Evolutionary conservation across 2,113 vertebrate species (phyloP), one percentile per base, ranked within the genome.

Genomic region (Scopus umbretta): DNA sequence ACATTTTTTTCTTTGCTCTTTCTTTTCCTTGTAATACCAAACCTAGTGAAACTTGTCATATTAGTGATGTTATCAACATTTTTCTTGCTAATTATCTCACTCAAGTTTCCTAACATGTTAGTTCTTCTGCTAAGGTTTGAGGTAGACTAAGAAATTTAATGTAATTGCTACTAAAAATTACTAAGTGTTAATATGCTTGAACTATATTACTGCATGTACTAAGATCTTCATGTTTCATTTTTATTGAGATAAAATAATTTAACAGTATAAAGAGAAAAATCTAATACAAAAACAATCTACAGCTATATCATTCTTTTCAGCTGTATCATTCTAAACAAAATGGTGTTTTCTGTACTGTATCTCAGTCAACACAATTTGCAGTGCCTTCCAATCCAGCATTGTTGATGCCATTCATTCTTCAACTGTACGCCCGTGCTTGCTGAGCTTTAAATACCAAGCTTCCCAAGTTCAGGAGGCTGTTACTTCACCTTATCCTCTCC

Each of bases 201-300:
- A 34, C n/a, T 79, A 38, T n/a, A 42, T 12, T 78, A 43, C 53
- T 42, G 14, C 55, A 8, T 10, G 38, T 59, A 38, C 52, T 45
- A 16, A 58, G 50, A 50, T 89, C 75, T 36, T 91, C 68, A 50
- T 34, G 61, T 63, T 96, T 95, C 91, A 90, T 95, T 97, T 97
- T 95, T 96, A 96, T 96, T 84, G 95, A 96, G 92, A 96, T 85
- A 93, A 97, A 97, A 96, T 96, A 92, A 91, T 86, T 96, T 92
- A 95, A 76, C 65, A 61, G 62, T 86, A 86, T 75, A 94, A 97
- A 93, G 62, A 63, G 81, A 62, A 85, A 82, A 63, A 65, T 70
- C 76, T 72, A 56, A 90, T 27, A 52, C 55, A 56, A 87, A 88
- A 83, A 36, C 58, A 94, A 79, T 70, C 53, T 62, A 20, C 78